A percentile compares a stretch with the other conserved stretches of the same genome.
These are phyloP conservation scores for Hypotaenidia okinawae DNA, from an alignment of 2,797 vertebrate species.

Conservation along the genomic window DNA sequence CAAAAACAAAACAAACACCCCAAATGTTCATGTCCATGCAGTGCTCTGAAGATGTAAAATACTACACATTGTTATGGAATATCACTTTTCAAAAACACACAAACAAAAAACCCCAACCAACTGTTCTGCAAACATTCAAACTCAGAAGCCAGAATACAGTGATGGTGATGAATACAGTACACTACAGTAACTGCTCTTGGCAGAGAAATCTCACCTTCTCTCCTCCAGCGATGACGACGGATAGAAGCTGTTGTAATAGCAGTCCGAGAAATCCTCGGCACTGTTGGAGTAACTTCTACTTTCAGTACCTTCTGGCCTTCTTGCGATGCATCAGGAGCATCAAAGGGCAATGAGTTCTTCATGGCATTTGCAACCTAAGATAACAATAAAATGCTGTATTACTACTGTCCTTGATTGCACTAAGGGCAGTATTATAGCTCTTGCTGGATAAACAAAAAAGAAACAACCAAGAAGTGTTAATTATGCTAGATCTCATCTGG, in stretches of 20 bases:
- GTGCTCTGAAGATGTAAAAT: slow-evolving; percentile 45
- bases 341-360: slow-evolving; percentile 94
- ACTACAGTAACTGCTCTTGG: neutral
- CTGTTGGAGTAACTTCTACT: slow-evolving; percentile 95
- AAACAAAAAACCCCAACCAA: neutral
- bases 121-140: slow-evolving; percentile 37
- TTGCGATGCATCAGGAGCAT: slow-evolving; percentile 86
- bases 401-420: neutral
- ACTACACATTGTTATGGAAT: neutral
- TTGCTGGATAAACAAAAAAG: neutral
- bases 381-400: slow-evolving; percentile 22
- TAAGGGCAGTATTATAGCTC: neutral
- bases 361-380: slow-evolving; percentile 95
- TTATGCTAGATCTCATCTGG: neutral
- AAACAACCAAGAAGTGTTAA: neutral
- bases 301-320: slow-evolving; percentile 93
- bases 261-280: slow-evolving; percentile 93
- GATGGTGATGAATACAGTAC: slow-evolving; percentile 24
- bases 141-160: slow-evolving; percentile 45
- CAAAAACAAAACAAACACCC: slow-evolving; percentile 19
- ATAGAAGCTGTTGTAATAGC: slow-evolving; percentile 98
- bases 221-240: slow-evolving; percentile 96
- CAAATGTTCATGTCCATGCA: slow-evolving; percentile 32
- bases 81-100: slow-evolving; percentile 23
- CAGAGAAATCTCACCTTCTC: slow-evolving; percentile 87